Base-by-base conservation (phyloP, 2,888 invertebrate genomes). In the Heteromurus nitidus region DNA sequence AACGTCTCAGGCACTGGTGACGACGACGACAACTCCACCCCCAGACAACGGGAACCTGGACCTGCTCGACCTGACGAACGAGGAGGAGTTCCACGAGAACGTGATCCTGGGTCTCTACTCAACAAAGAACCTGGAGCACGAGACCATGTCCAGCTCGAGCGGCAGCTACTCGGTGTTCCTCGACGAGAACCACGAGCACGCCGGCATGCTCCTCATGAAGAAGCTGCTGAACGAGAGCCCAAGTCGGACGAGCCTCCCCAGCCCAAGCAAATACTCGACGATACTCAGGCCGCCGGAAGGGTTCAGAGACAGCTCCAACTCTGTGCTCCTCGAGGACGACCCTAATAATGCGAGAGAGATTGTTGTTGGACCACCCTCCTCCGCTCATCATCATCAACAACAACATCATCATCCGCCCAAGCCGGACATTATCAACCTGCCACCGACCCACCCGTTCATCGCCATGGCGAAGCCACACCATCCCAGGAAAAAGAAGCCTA, bases 31-130 rank as follows among this genome's bases (percentile, higher is more conserved):
- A n/a, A n/a, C n/a, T n/a, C n/a, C n/a, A n/a, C n/a, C n/a, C n/a
- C n/a, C n/a, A n/a, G n/a, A n/a, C n/a, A n/a, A n/a, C n/a, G n/a
- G n/a, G n/a, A 36, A 36, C 36, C 55, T 87, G 2, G 88, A 88
- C 73, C 88, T 88, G 11, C 86, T 88, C 44, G 76, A 85, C 11
- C 69, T 82, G n/a, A 72, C 84, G 20, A 87, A 88, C 67, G 89
- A 89, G 74, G 89, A 94, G 91, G 94, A 94, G 89, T 95, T 94
- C 89, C 95, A 95, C 89, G 95, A 95, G 90, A 94, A 94, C 89
- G 91, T 94, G 88, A 93, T 94, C 89, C 93, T 93, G 89, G 92
- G 94, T 5, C 20, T 73, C 18, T 73, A 70, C 42, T 42, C 58
- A 16, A 62, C 62, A 5, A 73, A 73, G 36, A 36, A 24, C 9